phyloP scores from a whole-genome alignment of 2,113 vertebrate species.

The Salvator merianae region DNA sequence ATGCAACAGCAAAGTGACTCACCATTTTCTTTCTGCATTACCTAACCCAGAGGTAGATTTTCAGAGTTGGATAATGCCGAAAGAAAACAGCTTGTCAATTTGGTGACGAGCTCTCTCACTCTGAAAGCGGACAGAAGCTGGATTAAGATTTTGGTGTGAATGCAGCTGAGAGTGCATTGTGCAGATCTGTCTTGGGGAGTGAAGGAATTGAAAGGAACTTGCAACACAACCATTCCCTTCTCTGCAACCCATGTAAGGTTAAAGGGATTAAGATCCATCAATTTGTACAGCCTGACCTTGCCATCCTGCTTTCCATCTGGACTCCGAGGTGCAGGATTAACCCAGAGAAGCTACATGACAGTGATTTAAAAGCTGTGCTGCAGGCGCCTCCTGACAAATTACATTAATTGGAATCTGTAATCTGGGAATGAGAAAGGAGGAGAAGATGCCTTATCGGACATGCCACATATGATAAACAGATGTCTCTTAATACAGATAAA shows the following conservation, averaged over 20 bases:
- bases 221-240: conserved; percentile 46
- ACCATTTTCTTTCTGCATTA: too few relatives aligned
- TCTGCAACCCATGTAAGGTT: conserved; percentile 64
- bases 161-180: background rate
- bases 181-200: conserved; percentile 24
- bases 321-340: conserved; percentile 66
- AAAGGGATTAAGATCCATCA: conserved; percentile 66
- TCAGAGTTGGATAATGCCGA: too few relatives aligned
- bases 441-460: conserved; percentile 50
- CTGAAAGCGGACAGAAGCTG: too few relatives aligned
- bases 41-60: too few relatives aligned
- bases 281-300: conserved; percentile 55
- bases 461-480: conserved; percentile 60
- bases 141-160: too few relatives aligned
- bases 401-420: conserved; percentile 62
- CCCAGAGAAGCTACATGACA: conserved; percentile 43
- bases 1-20: too few relatives aligned
- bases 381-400: conserved; percentile 49
- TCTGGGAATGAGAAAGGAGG: conserved; percentile 32
- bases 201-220: conserved; percentile 53
- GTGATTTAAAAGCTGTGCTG: conserved; percentile 59
- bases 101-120: too few relatives aligned
- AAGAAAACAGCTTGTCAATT: too few relatives aligned
- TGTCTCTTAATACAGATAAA: conserved; percentile 56
- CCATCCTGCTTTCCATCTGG: conserved; percentile 38